Evolutionary conservation across 2,113 vertebrate species (phyloP), one percentile per base, ranked within the genome.

Genomic region (Empidonax alnorum): DNA sequence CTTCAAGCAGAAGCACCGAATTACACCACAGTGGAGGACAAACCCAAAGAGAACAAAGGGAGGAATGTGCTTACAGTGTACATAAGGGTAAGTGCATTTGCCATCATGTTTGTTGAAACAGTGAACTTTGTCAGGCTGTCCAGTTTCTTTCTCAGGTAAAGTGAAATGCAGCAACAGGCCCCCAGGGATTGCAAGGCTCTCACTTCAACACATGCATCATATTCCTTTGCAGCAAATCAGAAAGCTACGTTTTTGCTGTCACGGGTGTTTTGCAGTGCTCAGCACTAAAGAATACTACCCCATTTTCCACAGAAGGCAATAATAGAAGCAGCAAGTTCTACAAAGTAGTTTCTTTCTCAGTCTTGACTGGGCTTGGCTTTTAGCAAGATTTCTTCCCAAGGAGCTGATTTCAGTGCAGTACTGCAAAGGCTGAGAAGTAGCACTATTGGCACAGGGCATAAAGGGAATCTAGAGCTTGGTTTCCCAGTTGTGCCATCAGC

Each of bases 281-380:
- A 82, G 77, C 78, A 79, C 73, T 79, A 7, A 71, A 59, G 47
- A 94, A 67, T 39, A 39, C 68, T 75, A 46, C 10, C 77, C 53
- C 31, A 39, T 89, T 89, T 93, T 95, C 81, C 89, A 91, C 66
- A 69, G 77, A 10, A 89, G 49, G 62, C 65, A 96, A 79, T 75
- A 68, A 94, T 49, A 39, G 84, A 91, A 94, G 74, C 46, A 84
- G 59, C 14, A 73, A 75, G 37, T 66, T 49, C 56, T 87, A 67
- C 33, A 77, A 59, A 89, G 49, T 35, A 56, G 27, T 41, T 91
- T 62, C 14, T 62, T 87, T 68, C 67, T 87, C 53, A 73, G 69
- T 50, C 46, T 89, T 91, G 52, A 78, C 53, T 49, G 58, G 84
- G 69, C 66, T 89, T 78, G 74, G 56, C 46, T 73, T 91, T 72